These are phyloP conservation scores for Paramacrobiotus metropolitanus DNA, from an alignment of 1,140 invertebrate species.

Conservation along the genomic window DNA sequence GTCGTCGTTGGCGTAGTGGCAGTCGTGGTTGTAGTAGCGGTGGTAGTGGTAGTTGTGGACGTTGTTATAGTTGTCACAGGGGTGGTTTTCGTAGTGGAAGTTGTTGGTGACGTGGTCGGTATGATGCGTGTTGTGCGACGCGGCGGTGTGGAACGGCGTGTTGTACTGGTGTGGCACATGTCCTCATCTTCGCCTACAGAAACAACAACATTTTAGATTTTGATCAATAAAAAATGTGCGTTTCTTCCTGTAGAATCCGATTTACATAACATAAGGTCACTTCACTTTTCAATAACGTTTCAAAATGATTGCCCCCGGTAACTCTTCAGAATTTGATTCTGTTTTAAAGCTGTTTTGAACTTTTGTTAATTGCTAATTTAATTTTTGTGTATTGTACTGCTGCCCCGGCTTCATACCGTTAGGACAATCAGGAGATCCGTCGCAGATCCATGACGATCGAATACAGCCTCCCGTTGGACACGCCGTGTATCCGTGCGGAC, in stretches of 20 bases:
- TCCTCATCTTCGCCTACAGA: slow-evolving; percentile 62
- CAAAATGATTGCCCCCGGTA: too few species aligned
- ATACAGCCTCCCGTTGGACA: slow-evolving; percentile 33
- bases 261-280: too few species aligned
- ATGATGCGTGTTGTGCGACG: neutral
- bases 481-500: slow-evolving; percentile 17
- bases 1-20: neutral
- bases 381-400: too few species aligned
- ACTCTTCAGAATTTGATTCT: too few species aligned
- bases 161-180: slow-evolving; percentile 25
- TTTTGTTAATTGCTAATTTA: too few species aligned
- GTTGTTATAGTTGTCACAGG: neutral
- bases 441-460: slow-evolving; percentile 46
- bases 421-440: slow-evolving; percentile 48
- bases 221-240: too few species aligned
- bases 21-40: neutral
- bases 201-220: too few species aligned
- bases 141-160: too few species aligned
- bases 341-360: too few species aligned
- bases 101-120: neutral
- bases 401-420: too few species aligned
- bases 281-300: too few species aligned
- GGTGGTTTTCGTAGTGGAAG: neutral
- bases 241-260: too few species aligned
- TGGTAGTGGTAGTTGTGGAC: neutral